Evolutionary conservation across 1,140 invertebrate species (phyloP), one percentile per base, ranked within the genome.

Genomic region (Drosophila kanapiae): DNA sequence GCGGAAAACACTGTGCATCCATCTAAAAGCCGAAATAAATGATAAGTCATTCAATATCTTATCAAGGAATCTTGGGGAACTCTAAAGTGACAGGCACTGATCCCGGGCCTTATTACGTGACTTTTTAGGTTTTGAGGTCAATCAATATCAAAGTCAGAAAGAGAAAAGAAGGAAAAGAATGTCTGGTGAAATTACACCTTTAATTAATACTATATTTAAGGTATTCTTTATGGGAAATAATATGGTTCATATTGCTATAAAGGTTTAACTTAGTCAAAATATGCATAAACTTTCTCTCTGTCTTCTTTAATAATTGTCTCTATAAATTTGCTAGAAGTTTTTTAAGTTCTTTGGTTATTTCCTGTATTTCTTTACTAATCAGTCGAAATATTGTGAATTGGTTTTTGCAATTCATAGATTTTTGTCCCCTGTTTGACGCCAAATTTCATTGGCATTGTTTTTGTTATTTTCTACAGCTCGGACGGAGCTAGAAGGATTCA

Each of bases 1-100:
- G 45, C 72, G 74, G 54, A 93, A 93, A 29, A 93, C 88, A 47
- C 93, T 82, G 35, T 80, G 83, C 64, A 92, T 82, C 93, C 93
- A 93, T 63, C 93, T 93, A 45, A 29, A 64, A 43, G 27, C n/a
- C 38, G 18, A 38, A 37, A 9, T 13, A 35, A 47, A 29, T 56
- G 33, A 81, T 67, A 63, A 62, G 70, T 51, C 18, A 51, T 9
- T 35, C 37, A 56, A 42, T 84, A 80, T 84, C 72, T 81, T 67
- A 83, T 83, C 64, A 35, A 38, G 13, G 14, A 10, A 49, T 54
- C 72, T 53, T 10, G 37, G 49, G 7, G 9, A 14, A 18, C 18
- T 49, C 10, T n/a, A 49, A 38, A 33, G 16, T 57, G 75, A 49
- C 79, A 62, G 38, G 27, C 43, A n/a, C 13, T 60, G 37, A 70